Conservation (phyloP, 2,888 invertebrate species). For the Athetis lepigone region DNA sequence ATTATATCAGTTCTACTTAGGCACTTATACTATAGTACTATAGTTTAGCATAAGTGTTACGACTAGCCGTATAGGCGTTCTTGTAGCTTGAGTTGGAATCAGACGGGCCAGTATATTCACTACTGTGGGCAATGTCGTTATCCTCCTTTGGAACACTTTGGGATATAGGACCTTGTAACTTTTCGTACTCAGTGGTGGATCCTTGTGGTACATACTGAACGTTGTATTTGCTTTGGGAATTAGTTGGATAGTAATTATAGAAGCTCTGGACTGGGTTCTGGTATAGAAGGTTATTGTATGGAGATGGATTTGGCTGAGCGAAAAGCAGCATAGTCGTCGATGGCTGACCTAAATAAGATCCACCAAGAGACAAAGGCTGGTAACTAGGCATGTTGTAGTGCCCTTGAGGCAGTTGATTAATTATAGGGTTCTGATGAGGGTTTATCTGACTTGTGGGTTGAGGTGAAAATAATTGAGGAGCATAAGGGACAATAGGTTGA, state of each 20-base stretch:
- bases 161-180: constrained; percentile 71
- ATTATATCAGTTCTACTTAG: constrained; percentile 46
- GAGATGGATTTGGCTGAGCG: constrained; percentile 79
- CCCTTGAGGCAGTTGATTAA: constrained; percentile 69
- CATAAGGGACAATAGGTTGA: constrained; percentile 73
- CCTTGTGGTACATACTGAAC: constrained; percentile 73
- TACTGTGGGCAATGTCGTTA: constrained; percentile 76
- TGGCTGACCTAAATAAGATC: constrained; percentile 79
- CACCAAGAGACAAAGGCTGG: constrained; percentile 73
- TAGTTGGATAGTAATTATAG: constrained; percentile 83
- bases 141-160: constrained; percentile 82
- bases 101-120: constrained; percentile 78
- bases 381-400: constrained; percentile 77
- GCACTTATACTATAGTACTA: constrained; percentile 54
- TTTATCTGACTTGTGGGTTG: constrained; percentile 68
- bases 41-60: constrained; percentile 76
- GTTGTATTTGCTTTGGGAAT: constrained; percentile 80
- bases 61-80: constrained; percentile 75
- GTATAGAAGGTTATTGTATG: constrained; percentile 80
- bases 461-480: constrained; percentile 75
- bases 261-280: constrained; percentile 80
- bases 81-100: constrained; percentile 80
- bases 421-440: constrained; percentile 70
- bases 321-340: constrained; percentile 80
- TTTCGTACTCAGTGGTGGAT: constrained; percentile 78